These are phyloP conservation scores for Dermatemys mawii DNA, from an alignment of 2,113 vertebrate genomes.

Conservation along the genomic window DNA sequence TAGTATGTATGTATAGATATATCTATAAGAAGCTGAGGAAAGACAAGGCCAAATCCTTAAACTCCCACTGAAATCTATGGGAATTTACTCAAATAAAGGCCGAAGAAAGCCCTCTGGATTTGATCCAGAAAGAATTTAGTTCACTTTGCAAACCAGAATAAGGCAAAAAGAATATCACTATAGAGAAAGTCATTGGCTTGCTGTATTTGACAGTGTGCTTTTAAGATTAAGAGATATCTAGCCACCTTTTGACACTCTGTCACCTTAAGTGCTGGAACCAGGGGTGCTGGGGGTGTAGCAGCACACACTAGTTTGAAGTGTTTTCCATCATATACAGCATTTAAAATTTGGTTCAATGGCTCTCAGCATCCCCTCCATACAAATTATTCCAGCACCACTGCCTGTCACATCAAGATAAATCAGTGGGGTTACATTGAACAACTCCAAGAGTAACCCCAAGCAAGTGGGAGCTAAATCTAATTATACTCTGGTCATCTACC, in stretches of 20 bases:
- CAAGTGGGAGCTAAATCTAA: too few species aligned
- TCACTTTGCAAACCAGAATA: conserved; percentile 42
- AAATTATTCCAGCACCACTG: too few species aligned
- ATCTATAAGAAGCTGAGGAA: background rate
- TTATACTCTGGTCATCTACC: accelerated
- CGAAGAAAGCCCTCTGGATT: conserved; percentile 8
- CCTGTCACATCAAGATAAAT: background rate
- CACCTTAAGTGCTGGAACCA: background rate
- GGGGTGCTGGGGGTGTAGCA: too few species aligned
- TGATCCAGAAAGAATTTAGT: conserved; percentile 50
- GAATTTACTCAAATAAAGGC: conserved; percentile 35
- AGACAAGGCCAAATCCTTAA: background rate
- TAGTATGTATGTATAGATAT: background rate
- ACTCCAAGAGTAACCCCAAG: accelerated
- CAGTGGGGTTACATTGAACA: background rate
- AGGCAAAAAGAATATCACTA: conserved; percentile 37
- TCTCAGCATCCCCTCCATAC: too few species aligned
- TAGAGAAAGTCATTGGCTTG: conserved; percentile 30
- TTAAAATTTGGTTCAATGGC: too few species aligned
- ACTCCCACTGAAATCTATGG: background rate
- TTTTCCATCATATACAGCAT: too few species aligned
- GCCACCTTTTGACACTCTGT: background rate
- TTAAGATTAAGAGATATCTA: background rate
- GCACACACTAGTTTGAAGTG: too few species aligned
- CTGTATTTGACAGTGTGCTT: conserved; percentile 3